Evolutionary conservation across 2,888 invertebrate genomes (phyloP), one percentile per base, ranked within the genome.

Genomic region (Pandemis heparana): DNA sequence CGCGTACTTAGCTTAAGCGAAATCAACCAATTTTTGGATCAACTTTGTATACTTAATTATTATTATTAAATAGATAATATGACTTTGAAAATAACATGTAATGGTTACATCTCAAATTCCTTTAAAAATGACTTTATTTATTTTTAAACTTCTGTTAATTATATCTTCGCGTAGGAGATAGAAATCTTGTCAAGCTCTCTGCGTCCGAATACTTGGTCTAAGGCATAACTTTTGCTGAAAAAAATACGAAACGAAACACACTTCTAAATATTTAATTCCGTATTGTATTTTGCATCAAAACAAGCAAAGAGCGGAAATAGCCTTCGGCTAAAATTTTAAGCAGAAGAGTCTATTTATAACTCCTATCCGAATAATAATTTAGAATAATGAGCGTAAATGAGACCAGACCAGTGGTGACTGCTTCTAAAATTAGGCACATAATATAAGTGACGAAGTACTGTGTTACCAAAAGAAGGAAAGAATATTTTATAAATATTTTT

Each of bases 341-440:
- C 60, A 60, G 10, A 60, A 14, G 7, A 60, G 6, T 60, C 60
- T 60, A 60, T 60, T 38, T 60, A 60, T 60, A 60, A 38, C 60
- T n/a, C 5, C 56, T 38, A 32, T 60, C 38, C 38, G n/a, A 60
- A 60, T 60, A 38, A 38, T 38, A 60, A 38, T 60, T 60, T 38
- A 38, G 18, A 38, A 60, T 60, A 60, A 60, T 56, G 38, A 60
- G 38, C 38, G 60, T n/a, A 60, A 59, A 60, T 38, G 38, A 60
- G n/a, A 38, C 38, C 14, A 60, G 60, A 60, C 38, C 38, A 60
- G 23, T 56, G 56, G 56, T 23, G 23, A 23, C 56, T 56, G 16
- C 23, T 56, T 12, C 23, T 56, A 12, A 56, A 56, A 56, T n/a
- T n/a, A n/a, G n/a, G n/a, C n/a, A n/a, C n/a, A n/a, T n/a, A n/a